Evolutionary conservation across 2,888 invertebrate genomes (phyloP).

Genomic region (Capitulum mitella): DNA sequence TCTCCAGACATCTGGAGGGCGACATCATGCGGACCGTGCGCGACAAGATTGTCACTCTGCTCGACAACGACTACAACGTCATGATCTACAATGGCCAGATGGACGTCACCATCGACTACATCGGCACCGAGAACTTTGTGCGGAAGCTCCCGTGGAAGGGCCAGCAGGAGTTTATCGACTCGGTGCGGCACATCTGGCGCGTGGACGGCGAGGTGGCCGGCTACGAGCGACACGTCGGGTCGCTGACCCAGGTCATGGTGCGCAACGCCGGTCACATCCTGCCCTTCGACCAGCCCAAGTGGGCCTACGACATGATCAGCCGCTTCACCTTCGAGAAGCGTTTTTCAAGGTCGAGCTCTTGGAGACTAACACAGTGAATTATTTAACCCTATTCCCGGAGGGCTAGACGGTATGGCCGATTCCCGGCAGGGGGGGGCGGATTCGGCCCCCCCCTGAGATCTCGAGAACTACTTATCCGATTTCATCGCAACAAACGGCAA

Average conservation of each 20-base stretch:
- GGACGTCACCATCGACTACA: constrained; percentile 84
- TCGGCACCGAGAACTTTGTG: constrained; percentile 71
- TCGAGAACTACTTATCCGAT: no score
- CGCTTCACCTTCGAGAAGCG: constrained; percentile 55
- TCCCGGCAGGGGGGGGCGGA: no score
- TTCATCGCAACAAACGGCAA: no score
- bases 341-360: no score
- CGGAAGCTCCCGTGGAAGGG: constrained; percentile 61
- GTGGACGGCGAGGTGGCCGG: constrained; percentile 59
- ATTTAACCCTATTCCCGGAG: no score
- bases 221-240: constrained; percentile 62
- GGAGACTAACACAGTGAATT: no score
- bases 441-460: no score
- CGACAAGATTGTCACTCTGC: constrained; percentile 40
- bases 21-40: constrained; percentile 79
- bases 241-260: constrained; percentile 64
- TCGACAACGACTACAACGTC: constrained; percentile 53
- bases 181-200: constrained; percentile 60
- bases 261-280: constrained; percentile 77
- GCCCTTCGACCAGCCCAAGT: constrained; percentile 67
- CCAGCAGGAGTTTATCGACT: constrained; percentile 43
- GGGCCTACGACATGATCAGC: constrained; percentile 64
- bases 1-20: constrained; percentile 60
- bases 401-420: no score
- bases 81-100: constrained; percentile 83